Base-by-base conservation (phyloP, 1,140 invertebrate genomes). In the Bactericera cockerelli region DNA sequence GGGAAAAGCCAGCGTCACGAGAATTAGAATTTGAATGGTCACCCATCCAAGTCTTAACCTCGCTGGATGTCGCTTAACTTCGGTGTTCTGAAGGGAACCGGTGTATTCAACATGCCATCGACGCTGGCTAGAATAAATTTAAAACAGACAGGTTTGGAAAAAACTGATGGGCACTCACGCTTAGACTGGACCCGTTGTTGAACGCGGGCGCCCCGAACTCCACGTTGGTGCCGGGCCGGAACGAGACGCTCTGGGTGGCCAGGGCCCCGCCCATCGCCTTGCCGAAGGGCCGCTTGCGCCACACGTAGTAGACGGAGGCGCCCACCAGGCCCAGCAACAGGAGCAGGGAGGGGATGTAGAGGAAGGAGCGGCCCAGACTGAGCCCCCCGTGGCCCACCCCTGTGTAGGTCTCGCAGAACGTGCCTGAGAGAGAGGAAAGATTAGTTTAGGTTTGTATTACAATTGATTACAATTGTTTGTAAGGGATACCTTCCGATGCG, bases 161-260 rank as follows among this genome's bases (percentile, higher is more conserved):
- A n/a, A n/a, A n/a, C n/a, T n/a, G n/a, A n/a, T n/a, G n/a, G n/a
- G n/a, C 28, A 63, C 62, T 70, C 67, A 71, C 71, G 59, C 67
- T 69, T 57, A 62, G 57, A 10, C 59, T 59, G 19, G 71, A 67
- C 11, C 70, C 72, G 59, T 73, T 73, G 31, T 71, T 75, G 64
- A 81, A 81, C 19, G 75, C 73, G 39, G 80, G 76, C 28, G 79
- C 75, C 60, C 82, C 84, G 73, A 95, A 93, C 72, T 94, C 90
- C 26, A 94, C 89, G 70, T 94, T 95, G 26, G 88, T 92, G 55
- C 92, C 92, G 70, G 90, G 89, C 38, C 91, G 77, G 77, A 95
- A 95, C n/a, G 89, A 89, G n/a, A 94, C 91, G 67, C 88, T 93
- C 69, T 89, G 89, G 24, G 87, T 88, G 38, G 84, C 86, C n/a